Percentiles rank a stretch among this genome's conserved stretches.
phyloP scores from a whole-genome alignment of 2,113 vertebrate genomes.

The Panthera tigris region DNA sequence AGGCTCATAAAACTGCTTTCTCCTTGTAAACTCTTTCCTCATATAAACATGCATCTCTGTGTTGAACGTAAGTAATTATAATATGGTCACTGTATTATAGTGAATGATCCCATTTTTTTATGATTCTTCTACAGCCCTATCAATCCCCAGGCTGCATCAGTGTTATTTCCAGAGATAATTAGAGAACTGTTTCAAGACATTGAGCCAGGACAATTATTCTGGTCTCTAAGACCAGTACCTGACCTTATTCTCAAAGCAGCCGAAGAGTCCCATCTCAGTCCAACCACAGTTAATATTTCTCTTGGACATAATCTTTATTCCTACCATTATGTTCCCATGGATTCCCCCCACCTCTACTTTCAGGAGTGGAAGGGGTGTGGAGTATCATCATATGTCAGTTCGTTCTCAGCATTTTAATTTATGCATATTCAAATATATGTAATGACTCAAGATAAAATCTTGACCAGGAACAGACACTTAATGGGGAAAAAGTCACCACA shows the following conservation, averaged over 20 bases:
- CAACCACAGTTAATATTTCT: not conserved
- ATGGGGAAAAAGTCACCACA: not conserved
- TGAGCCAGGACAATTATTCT: not conserved
- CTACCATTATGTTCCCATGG: not conserved
- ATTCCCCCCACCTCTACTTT: not conserved
- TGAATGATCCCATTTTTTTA: not conserved
- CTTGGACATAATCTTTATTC: not conserved
- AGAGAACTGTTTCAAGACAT: not conserved
- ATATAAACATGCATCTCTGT: not conserved
- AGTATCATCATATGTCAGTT: not conserved
- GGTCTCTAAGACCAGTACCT: not conserved
- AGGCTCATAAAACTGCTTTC: not conserved
- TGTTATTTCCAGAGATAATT: not conserved
- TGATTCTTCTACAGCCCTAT: not conserved
- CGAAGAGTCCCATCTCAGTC: not conserved
- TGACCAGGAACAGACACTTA: not conserved
- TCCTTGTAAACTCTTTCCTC: not conserved
- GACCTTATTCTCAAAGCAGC: not conserved
- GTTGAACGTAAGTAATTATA: not conserved
- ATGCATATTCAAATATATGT: not conserved
- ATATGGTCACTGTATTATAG: not conserved
- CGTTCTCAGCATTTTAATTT: not conserved
- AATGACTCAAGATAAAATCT: not conserved
- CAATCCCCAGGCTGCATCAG: not conserved
- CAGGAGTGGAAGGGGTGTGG: not conserved